These are phyloP conservation scores for Aspiorhynchus laticeps DNA, from an alignment of 2,113 vertebrate genomes.

Conservation along the genomic window DNA sequence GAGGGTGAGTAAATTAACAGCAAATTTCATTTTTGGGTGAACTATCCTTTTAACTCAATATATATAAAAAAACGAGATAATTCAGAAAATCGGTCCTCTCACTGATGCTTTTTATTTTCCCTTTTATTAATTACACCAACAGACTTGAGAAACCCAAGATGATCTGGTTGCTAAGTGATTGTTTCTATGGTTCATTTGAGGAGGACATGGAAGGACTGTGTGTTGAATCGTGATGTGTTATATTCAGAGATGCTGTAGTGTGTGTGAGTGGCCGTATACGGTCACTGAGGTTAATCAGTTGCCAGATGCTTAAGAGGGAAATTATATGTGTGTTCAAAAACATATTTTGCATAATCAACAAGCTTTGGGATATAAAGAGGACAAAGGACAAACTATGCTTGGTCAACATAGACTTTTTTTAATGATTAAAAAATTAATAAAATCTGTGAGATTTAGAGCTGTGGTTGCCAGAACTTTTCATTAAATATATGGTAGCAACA, in stretches of 20 bases:
- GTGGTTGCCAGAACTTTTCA: neutral
- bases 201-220: neutral
- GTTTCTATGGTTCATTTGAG: slow-evolving; percentile 42
- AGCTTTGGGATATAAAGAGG: neutral
- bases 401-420: neutral
- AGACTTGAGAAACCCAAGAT: neutral
- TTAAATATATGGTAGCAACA: neutral
- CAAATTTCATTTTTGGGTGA: neutral
- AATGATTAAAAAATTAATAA: neutral
- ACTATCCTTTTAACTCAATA: neutral
- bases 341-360: neutral
- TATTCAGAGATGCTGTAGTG: slow-evolving; percentile 38
- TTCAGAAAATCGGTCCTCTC: neutral
- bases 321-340: slow-evolving; percentile 36
- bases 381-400: neutral
- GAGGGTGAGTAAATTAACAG: neutral
- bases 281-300: slow-evolving; percentile 26
- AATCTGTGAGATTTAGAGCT: neutral
- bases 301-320: neutral
- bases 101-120: slow-evolving; percentile 18
- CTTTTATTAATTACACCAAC: slow-evolving; percentile 33
- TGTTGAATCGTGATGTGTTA: slow-evolving; percentile 9
- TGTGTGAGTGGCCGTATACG: neutral
- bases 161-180: slow-evolving; percentile 54
- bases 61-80: neutral